Conservation (phyloP, 2,888 invertebrate genomes). For the Orthosia incerta region DNA sequence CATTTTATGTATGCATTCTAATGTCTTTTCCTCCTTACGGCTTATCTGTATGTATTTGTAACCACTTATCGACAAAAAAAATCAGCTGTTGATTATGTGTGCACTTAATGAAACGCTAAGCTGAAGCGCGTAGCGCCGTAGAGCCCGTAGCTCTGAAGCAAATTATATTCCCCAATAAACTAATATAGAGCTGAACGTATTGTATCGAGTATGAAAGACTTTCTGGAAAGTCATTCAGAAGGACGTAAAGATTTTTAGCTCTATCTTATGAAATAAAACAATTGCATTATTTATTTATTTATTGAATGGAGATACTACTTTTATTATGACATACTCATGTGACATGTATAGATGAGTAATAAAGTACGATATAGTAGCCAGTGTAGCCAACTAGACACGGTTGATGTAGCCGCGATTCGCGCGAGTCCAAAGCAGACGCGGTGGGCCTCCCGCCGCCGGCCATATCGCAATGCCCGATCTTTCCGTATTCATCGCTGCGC, state of each 20-base stretch:
- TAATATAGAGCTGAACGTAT: background rate
- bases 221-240: background rate
- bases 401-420: slow-evolving; percentile 75
- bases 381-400: slow-evolving; percentile 51
- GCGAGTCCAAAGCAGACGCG: slow-evolving; percentile 66
- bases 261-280: background rate
- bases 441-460: slow-evolving; percentile 71
- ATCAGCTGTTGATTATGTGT: background rate
- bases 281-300: background rate
- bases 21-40: background rate
- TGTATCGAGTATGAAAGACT: slow-evolving; percentile 4
- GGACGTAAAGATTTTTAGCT: background rate
- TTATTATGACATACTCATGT: background rate
- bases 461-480: slow-evolving; percentile 87
- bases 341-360: slow-evolving; percentile 7
- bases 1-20: background rate
- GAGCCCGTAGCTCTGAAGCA: slow-evolving; percentile 2
- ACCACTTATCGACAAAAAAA: background rate
- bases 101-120: background rate
- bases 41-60: background rate
- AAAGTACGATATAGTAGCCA: slow-evolving; percentile 18
- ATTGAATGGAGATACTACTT: background rate
- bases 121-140: slow-evolving; percentile 2
- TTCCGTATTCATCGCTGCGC: slow-evolving; percentile 84
- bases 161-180: background rate